These are phyloP conservation scores for Syngnathus floridae DNA, from an alignment of 2,113 vertebrate genomes.

Conservation along the genomic window DNA sequence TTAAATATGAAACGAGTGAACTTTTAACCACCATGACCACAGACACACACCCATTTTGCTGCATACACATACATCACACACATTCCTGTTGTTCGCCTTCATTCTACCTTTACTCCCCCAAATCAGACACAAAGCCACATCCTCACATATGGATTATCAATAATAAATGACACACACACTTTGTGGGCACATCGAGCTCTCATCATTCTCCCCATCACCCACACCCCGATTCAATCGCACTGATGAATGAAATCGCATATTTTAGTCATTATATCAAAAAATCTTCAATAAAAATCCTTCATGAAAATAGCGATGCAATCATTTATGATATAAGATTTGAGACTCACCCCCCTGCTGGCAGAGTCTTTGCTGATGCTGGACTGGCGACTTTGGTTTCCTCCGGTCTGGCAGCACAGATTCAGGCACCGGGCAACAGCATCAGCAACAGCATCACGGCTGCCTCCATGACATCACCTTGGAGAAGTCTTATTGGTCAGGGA, in stretches of 20 bases:
- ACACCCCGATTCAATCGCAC: constrained; percentile 14
- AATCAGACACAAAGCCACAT: constrained; percentile 32
- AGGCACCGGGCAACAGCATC: constrained; percentile 73
- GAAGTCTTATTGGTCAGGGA: constrained; percentile 59
- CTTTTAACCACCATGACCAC: not conserved
- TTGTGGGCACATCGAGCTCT: constrained; percentile 32
- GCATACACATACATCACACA: not conserved
- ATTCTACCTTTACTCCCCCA: not conserved
- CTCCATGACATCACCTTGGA: constrained; percentile 74
- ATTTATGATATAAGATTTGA: constrained; percentile 1
- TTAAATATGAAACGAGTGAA: not conserved
- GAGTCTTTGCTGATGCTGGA: constrained; percentile 40
- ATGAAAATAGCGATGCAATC: not conserved
- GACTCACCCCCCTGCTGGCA: constrained; percentile 52
- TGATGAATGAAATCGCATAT: not conserved
- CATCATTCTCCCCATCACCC: constrained; percentile 25
- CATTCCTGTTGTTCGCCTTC: not conserved
- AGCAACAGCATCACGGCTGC: constrained; percentile 68
- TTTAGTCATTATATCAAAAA: not conserved
- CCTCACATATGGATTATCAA: constrained; percentile 33
- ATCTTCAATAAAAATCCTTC: not conserved
- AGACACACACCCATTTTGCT: not conserved
- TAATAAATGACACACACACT: constrained; percentile 45
- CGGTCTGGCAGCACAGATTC: constrained; percentile 65
- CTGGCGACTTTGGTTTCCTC: constrained; percentile 41